These are phyloP conservation scores for Euschistus heros DNA, from an alignment of 1,140 invertebrate genomes.

Conservation along the genomic window DNA sequence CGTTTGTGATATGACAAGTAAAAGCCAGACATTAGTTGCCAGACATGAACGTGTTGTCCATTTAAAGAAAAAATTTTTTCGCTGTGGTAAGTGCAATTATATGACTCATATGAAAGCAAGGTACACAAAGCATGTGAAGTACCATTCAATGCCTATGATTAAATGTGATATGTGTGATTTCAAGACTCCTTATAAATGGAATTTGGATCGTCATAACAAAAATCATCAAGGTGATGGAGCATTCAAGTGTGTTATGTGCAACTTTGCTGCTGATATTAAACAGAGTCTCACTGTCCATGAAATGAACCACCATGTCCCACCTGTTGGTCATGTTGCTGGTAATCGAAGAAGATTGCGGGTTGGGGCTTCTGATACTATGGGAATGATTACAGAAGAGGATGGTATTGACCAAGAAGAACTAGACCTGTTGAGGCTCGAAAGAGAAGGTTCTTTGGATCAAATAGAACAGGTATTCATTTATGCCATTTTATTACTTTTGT, in stretches of 20 bases:
- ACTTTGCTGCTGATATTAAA: slow-evolving; percentile 84
- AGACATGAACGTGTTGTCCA: slow-evolving; percentile 47
- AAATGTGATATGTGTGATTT: slow-evolving; percentile 90
- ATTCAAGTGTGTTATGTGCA: slow-evolving; percentile 77
- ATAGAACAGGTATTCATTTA: not conserved
- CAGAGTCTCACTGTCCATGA: slow-evolving; percentile 86
- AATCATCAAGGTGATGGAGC: slow-evolving; percentile 75
- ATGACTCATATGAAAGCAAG: slow-evolving; percentile 79
- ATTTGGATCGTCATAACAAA: slow-evolving; percentile 82
- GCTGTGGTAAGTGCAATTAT: slow-evolving; percentile 80
- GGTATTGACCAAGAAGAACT: slow-evolving; percentile 29
- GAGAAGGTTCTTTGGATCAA: slow-evolving; percentile 18
- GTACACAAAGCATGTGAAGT: slow-evolving; percentile 88
- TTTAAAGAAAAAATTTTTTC: slow-evolving; percentile 57
- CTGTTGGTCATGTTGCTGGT: slow-evolving; percentile 47
- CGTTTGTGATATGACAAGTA: slow-evolving; percentile 34
- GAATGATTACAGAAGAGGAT: slow-evolving; percentile 27
- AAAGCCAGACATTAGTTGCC: slow-evolving; percentile 33
- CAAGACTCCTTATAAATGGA: slow-evolving; percentile 84
- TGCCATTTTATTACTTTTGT: too few relatives aligned
- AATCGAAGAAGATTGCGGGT: slow-evolving; percentile 52
- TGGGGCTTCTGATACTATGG: slow-evolving; percentile 51
- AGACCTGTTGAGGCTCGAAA: slow-evolving; percentile 19
- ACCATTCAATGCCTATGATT: slow-evolving; percentile 85
- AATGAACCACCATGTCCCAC: slow-evolving; percentile 74